Evolutionary conservation across 2,797 vertebrate genomes (phyloP).

Genomic region (Oreochromis grahami): DNA sequence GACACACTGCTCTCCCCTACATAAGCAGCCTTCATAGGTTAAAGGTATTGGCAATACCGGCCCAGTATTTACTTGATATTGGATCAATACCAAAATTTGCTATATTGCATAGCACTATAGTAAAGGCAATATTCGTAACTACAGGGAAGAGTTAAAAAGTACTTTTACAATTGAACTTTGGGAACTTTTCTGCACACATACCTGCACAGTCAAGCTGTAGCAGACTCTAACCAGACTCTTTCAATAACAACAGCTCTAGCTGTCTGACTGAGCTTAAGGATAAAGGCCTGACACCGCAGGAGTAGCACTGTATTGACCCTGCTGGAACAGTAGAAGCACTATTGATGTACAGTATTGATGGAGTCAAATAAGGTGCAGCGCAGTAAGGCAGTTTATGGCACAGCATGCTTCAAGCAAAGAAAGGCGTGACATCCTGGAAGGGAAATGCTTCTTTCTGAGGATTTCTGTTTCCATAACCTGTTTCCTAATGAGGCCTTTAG

Average conservation of each 20-base stretch:
- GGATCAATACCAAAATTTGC: neutral
- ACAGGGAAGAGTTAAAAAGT: neutral
- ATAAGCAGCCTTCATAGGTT: neutral
- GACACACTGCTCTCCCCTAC: neutral
- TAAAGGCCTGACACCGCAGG: slow-evolving; percentile 9
- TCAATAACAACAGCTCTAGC: slow-evolving; percentile 10
- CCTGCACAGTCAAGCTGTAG: neutral
- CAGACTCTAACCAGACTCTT: neutral
- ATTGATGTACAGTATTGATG: slow-evolving; percentile 21
- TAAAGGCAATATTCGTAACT: neutral
- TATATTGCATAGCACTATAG: neutral
- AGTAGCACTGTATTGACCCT: slow-evolving; percentile 10
- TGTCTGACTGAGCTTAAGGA: neutral
- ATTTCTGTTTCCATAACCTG: neutral
- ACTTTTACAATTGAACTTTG: neutral
- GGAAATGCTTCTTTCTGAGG: neutral
- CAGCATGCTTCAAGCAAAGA: neutral
- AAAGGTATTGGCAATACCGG: neutral
- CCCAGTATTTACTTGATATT: neutral
- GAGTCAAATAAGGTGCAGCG: slow-evolving; percentile 14
- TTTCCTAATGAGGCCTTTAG: neutral
- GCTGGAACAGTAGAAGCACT: neutral
- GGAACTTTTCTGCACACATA: neutral
- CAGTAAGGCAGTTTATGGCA: neutral
- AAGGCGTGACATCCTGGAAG: neutral